Percentiles rank a stretch among this genome's conserved stretches.
phyloP scores from a whole-genome alignment of 1,140 invertebrate genomes.

The Coelopa frigida region DNA sequence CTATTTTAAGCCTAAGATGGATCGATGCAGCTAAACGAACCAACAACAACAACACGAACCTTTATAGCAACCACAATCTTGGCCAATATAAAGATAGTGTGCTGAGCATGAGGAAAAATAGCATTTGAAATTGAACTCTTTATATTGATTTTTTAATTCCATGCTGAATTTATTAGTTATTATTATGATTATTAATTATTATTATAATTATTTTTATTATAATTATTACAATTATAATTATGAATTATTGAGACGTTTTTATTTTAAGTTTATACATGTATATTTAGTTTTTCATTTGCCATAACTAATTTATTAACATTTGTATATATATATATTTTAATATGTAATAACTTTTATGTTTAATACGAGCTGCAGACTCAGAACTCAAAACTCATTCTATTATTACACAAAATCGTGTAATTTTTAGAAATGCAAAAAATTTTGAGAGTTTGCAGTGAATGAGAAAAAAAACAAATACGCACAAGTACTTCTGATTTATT shows the following conservation, averaged over 20 bases:
- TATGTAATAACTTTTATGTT: background rate
- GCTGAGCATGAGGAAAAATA: background rate
- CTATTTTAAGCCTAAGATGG: conserved; percentile 19
- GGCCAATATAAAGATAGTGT: conserved; percentile 1
- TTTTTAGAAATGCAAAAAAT: too few species aligned
- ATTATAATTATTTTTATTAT: background rate
- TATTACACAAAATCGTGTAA: too few species aligned
- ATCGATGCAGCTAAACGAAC: background rate
- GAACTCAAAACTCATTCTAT: too few species aligned
- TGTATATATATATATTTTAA: background rate
- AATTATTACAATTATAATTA: background rate
- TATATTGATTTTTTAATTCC: background rate
- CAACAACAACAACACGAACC: background rate
- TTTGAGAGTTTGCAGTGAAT: too few species aligned
- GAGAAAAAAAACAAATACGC: too few species aligned
- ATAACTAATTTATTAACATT: background rate
- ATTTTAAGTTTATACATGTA: background rate
- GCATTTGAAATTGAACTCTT: conserved; percentile 1
- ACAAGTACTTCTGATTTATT: too few species aligned
- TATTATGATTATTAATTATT: background rate
- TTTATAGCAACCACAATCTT: background rate
- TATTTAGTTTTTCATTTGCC: background rate
- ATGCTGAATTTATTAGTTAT: background rate
- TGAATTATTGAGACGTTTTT: background rate
- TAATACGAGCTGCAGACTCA: too few species aligned